Evolutionary conservation across 2,888 invertebrate genomes (phyloP).

Genomic region (Papilio elwesi): DNA sequence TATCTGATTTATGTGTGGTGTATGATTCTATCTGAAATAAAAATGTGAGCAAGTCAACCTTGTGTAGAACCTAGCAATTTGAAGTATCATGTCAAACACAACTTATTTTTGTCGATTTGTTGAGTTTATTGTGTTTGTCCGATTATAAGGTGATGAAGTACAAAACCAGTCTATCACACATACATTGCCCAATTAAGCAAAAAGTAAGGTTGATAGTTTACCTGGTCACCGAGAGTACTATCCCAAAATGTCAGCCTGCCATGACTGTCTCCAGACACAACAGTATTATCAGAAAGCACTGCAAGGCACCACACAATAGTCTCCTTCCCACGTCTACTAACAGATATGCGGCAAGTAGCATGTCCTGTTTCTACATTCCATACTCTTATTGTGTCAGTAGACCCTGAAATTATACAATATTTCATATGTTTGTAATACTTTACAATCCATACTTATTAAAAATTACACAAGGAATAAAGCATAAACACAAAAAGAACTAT

Average conservation of each 20-base stretch:
- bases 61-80: too few relatives aligned
- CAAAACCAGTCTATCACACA: too few relatives aligned
- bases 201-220: slow-evolving; percentile 45
- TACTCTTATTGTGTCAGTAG: slow-evolving; percentile 91
- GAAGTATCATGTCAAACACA: too few relatives aligned
- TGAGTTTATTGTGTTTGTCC: too few relatives aligned
- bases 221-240: slow-evolving; percentile 89
- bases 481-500: too few relatives aligned
- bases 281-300: slow-evolving; percentile 90
- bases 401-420: slow-evolving; percentile 76
- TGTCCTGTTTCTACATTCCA: slow-evolving; percentile 94
- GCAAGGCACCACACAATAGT: slow-evolving; percentile 95
- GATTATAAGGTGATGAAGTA: too few relatives aligned
- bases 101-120: too few relatives aligned
- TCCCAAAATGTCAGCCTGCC: slow-evolving; percentile 96
- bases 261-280: slow-evolving; percentile 92
- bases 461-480: too few relatives aligned
- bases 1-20: slow-evolving; percentile 92
- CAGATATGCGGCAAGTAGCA: slow-evolving; percentile 91
- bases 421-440: background rate
- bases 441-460: too few relatives aligned
- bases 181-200: too few relatives aligned
- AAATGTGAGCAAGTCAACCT: background rate
- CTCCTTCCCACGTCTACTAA: slow-evolving; percentile 86
- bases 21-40: slow-evolving; percentile 87